Evolutionary conservation across 2,888 invertebrate species (phyloP).

Genomic region (Troides helena): DNA sequence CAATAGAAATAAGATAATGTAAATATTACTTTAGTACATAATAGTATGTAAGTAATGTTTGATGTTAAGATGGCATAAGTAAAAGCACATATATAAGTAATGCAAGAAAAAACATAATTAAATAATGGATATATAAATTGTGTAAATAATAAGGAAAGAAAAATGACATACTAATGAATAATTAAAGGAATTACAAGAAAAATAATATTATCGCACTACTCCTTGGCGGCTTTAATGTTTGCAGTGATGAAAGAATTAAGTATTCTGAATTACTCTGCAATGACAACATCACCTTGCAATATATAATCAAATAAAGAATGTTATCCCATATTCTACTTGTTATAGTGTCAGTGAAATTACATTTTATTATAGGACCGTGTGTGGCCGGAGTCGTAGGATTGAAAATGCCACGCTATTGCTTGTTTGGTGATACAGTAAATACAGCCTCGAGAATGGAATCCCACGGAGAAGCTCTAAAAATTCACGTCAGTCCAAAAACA

Average conservation of each 20-base stretch:
- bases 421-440: conserved; percentile 96
- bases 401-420: conserved; percentile 96
- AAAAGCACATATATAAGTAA: no score
- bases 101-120: no score
- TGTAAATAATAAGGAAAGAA: no score
- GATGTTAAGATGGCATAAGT: no score
- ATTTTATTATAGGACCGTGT: conserved; percentile 81
- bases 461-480: conserved; percentile 92
- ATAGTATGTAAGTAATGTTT: no score
- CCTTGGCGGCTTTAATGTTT: neutral
- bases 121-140: no score
- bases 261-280: neutral
- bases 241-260: neutral
- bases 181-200: no score
- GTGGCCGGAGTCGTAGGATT: conserved; percentile 95
- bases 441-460: conserved; percentile 95
- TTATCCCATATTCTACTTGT: neutral
- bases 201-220: no score
- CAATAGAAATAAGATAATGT: no score
- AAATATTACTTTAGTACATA: no score
- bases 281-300: neutral
- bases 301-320: neutral
- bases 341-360: conserved; percentile 6
- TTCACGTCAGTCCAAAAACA: conserved; percentile 95
- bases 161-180: no score